Base-by-base conservation (phyloP, 2,113 vertebrate species). In the Forbesichthys agassizii region DNA sequence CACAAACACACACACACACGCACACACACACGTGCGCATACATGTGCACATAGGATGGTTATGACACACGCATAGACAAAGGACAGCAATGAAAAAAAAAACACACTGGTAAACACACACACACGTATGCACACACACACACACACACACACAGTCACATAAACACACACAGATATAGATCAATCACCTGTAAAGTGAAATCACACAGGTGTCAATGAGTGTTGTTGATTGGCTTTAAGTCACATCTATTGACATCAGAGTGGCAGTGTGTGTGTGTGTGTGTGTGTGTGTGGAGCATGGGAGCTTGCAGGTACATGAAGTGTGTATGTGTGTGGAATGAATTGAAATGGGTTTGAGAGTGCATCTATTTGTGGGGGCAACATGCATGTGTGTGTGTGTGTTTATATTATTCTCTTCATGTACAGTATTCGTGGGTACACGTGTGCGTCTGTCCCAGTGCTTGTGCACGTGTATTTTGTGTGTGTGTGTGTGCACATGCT, bases 271-370 rank as follows among this genome's bases (percentile, higher is more conserved):
- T 56, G 52, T 27, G 74, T 69, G 71, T 75, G 81, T 70, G 51
- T 69, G 20, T 14, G 20, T 33, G 66, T 73, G 69, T 18, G 20
- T 42, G 3, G 67, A 68, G 67, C 67, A 62, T 0, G 7, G 75
- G 72, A 58, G 75, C 77, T 83, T 61, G 78, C 82, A 85, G 84
- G 85, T 85, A 85, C 81, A 82, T 83, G 78, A 80, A 82, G 82
- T 86, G 78, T 86, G 87, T 88, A 80, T 85, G 78, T 88, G 81
- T 75, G 66, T 89, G 82, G 85, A 85, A 87, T 88, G 80, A 80
- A 88, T 88, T 83, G 85, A 88, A 88, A 88, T 87, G 86, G 84
- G 81, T 84, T 87, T 84, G 84, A 88, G 88, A 85, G 83, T 88
- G 86, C 85, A 87, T 89, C 83, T 88, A 80, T 83, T 82, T 79